Base-by-base conservation (phyloP, 2,888 invertebrate species). In the Fabriciana adippe region DNA sequence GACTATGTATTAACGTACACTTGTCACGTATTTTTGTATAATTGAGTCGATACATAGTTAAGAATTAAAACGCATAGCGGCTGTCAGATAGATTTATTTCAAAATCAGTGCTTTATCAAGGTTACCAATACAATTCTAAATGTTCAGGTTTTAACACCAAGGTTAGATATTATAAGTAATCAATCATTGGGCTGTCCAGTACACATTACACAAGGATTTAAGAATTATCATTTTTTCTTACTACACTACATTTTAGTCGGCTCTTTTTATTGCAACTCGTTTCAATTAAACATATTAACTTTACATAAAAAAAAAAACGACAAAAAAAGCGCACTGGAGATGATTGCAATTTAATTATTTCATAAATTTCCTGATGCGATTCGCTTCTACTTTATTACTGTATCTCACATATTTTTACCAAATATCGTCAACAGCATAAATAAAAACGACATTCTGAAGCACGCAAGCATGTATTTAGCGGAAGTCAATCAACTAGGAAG, bases 21-120 rank as follows among this genome's bases (percentile, higher is more conserved):
- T 26, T 64, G 78, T 83, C 89, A 88, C 89, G 89, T 89, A 76
- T 66, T 72, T 80, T 86, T 85, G 82, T 85, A 85, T 85, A 83
- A 85, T 81, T 81, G 80, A 85, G 84, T 83, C 85, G 82, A 73
- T 77, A 74, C 76, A 72, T 75, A 72, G 74, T 78, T 78, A 73
- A 75, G 69, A 76, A 75, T 75, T 81, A 78, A 77, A 75, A 75
- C 78, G 77, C 75, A 74, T 77, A 74, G 62, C 64, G 26, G 47
- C 67, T 65, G 55, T 72, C 73, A 72, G 72, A 72, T 75, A 68
- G 75, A 81, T 80, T 78, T 75, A 80, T 85, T 84, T 79, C 85
- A 74, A 74, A 75, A 70, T 66, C 68, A 68, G 35, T 68, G 65
- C 69, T 47, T 55, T 16, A 59, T 48, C 72, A 74, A 75, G 75